phyloP scores from a whole-genome alignment of 2,888 invertebrate genomes.

The Pilophorus perplexus region DNA sequence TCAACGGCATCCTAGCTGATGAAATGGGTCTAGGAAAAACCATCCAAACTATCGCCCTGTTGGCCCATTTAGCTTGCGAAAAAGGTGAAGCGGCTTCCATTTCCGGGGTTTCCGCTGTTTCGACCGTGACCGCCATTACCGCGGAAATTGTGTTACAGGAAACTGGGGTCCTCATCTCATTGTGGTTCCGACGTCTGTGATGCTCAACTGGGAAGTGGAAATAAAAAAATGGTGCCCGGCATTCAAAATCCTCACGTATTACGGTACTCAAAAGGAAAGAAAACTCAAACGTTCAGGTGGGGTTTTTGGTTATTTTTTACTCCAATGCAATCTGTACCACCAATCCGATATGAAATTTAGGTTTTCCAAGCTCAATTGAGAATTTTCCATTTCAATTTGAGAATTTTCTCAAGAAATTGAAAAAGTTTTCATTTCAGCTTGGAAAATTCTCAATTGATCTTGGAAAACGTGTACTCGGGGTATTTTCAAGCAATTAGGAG shows the following conservation, averaged over 20 bases:
- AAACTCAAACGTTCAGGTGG: conserved; percentile 75
- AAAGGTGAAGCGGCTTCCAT: conserved; percentile 57
- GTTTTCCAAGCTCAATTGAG: too few relatives aligned
- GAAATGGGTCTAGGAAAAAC: conserved; percentile 98
- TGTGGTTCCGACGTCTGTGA: conserved; percentile 97
- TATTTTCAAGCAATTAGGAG: too few relatives aligned
- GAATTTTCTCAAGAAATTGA: too few relatives aligned
- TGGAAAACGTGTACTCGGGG: too few relatives aligned
- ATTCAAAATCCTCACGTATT: conserved; percentile 97
- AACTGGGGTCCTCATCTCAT: conserved; percentile 99
- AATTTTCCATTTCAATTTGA: too few relatives aligned
- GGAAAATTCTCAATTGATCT: too few relatives aligned
- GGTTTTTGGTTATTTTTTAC: neutral
- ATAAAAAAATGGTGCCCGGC: conserved; percentile 99
- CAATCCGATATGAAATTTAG: too few relatives aligned
- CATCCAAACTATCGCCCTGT: conserved; percentile 91
- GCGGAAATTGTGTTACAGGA: conserved; percentile 48
- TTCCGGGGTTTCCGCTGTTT: neutral
- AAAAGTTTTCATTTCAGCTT: too few relatives aligned
- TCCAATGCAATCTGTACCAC: too few relatives aligned
- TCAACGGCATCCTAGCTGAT: conserved; percentile 95
- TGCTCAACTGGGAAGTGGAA: conserved; percentile 99
- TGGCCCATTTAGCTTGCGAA: conserved; percentile 91
- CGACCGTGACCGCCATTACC: neutral
- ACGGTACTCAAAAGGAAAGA: conserved; percentile 93